Base-by-base conservation (phyloP, 2,797 vertebrate species). In the Ispidina picta region DNA sequence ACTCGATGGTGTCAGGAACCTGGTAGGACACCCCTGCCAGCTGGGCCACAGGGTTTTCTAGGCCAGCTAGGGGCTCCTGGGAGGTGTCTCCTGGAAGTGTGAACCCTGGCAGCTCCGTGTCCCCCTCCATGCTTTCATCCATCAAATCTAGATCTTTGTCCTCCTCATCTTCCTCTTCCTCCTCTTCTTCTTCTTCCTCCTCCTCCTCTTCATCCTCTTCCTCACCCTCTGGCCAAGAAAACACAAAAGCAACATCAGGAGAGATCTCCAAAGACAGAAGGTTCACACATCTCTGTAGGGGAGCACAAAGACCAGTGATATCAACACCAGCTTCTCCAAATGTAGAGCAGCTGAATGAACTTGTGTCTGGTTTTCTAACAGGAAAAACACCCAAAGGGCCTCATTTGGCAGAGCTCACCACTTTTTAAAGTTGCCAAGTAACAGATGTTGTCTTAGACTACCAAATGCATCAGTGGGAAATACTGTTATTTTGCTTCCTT, bases 41-140 rank as follows among this genome's bases (percentile, higher is more conserved):
- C 51, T 97, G 87, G 6, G 96, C 96, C 52, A 91, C 95, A 41
- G 98, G 94, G 41, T 98, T 93, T 26, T 97, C 94, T 97, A 97
- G 95, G 88, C 98, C 97, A 96, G 98, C 28, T 96, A 97, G 56
- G 88, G 98, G 97, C 33, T 98, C 62, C 93, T 98, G 97, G 91
- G 98, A 96, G 25, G 98, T 79, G 87, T 97, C 79, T 33, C 97
- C 88, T 91, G 98, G 83, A 21, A 97, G 78, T 0, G 97, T 98
- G 88, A 97, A 97, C 41, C 96, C 96, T 6, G 93, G 97, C 72
- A 97, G 88, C 48, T 98, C 98, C 0, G 97, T 96, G 43, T 98
- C 96, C 15, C 98, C 98, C 68, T 98, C 98, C 52, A 99, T 96
- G 22, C 98, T 98, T 35, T 99, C 98, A 31, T 98, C 98, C 91